phyloP scores from a whole-genome alignment of 1,140 invertebrate species.

The Meloidogyne hapla region DNA sequence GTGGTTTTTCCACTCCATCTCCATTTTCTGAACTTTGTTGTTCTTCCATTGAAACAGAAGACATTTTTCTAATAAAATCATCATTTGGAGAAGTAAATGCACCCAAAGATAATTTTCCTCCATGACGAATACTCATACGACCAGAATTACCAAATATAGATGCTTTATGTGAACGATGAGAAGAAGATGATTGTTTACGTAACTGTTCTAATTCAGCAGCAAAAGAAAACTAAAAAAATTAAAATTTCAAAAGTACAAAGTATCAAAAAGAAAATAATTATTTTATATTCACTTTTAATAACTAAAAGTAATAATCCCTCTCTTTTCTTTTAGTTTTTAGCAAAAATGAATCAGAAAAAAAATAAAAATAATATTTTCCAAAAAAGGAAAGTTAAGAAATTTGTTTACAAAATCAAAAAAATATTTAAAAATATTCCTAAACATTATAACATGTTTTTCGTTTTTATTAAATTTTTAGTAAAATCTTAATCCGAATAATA shows the following conservation, averaged over 20 bases:
- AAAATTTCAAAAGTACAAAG: too few relatives aligned
- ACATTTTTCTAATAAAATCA: conserved; percentile 50
- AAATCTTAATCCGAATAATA: too few relatives aligned
- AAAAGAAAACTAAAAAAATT: conserved; percentile 48
- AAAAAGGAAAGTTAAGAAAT: neutral
- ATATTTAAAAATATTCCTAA: too few relatives aligned
- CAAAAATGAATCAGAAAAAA: too few relatives aligned
- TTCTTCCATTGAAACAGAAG: conserved; percentile 48
- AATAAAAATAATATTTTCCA: too few relatives aligned
- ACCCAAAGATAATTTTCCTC: conserved; percentile 40
- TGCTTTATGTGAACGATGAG: conserved; percentile 37
- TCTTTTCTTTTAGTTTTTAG: too few relatives aligned
- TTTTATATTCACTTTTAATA: too few relatives aligned
- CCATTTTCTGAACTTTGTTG: conserved; percentile 32
- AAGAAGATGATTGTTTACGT: conserved; percentile 56
- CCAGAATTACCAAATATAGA: conserved; percentile 22
- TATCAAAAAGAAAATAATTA: too few relatives aligned
- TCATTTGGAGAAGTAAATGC: conserved; percentile 34
- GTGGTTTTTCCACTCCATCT: conserved; percentile 7
- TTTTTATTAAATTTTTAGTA: too few relatives aligned
- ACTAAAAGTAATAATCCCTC: too few relatives aligned
- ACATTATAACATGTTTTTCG: too few relatives aligned
- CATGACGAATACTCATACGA: conserved; percentile 49
- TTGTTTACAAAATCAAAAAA: too few relatives aligned
- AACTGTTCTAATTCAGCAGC: conserved; percentile 59